Evolutionary conservation across 2,797 vertebrate species (phyloP), one percentile per base, ranked within the genome.

Genomic region (Aeoliscus strigatus): DNA sequence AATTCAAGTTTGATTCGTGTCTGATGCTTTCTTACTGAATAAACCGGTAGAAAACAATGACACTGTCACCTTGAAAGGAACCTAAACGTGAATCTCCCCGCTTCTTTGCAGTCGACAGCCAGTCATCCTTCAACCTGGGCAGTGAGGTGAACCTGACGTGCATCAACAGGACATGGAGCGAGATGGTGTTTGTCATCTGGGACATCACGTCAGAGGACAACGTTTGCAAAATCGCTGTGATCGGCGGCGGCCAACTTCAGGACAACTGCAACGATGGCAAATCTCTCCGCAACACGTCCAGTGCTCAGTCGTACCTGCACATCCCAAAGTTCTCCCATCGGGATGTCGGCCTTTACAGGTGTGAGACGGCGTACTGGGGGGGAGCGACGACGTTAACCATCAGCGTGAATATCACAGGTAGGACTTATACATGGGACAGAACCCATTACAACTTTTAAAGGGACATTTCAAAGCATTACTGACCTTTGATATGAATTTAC

Each of bases 311-410:
- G 0, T 75, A 73, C 51, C 76, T 90, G 29, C 41, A 61, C 44
- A 84, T 90, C 56, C 75, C 84, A 16, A 25, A 73, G 0, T 70
- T 89, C 61, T 71, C 80, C 3, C 0, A 5, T 1, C 0, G 9
- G 0, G 85, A 90, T 10, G 71, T 72, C 35, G 87, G 88, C 8
- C 5, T 10, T 43, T 90, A 90, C 51, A 29, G 0, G 0, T 89
- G 87, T 65, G 62, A 89, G 1, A 16, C 26, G 0, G 51, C 7
- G 9, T 80, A 28, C 49, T 5, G 0, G 0, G 81, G 58, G 28
- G 77, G 70, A 27, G 1, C 0, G 1, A 11, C 48, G 0, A 0
- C 2, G 1, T 0, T 17, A 2, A 1, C 1, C 2, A 14, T 71
- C 35, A 1, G 25, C 0, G 23, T 87, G 15, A 2, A 17, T 16